A percentile compares a stretch with the other conserved stretches of the same genome.
Evolutionary conservation across 2,888 invertebrate genomes (phyloP).

Genomic region (Dicroscelio sp.): DNA sequence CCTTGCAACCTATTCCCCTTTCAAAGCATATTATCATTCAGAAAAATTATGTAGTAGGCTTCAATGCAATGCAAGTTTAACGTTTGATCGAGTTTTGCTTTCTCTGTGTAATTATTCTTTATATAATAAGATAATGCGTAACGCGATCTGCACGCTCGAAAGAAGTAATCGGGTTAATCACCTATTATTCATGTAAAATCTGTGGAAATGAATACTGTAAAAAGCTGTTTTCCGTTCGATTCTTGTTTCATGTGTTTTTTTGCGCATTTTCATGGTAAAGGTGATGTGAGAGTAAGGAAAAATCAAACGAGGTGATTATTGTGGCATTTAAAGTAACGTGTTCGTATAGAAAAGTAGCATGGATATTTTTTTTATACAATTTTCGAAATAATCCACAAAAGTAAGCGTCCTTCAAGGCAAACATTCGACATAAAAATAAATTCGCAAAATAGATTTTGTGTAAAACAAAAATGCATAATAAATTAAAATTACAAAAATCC

Average conservation of each 20-base stretch:
- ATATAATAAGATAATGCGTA: conserved; percentile 36
- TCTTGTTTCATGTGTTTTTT: too few species aligned
- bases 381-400: too few species aligned
- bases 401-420: too few species aligned
- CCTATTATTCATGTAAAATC: background rate
- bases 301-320: too few species aligned
- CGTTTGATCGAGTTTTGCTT: conserved; percentile 61
- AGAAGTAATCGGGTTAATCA: conserved; percentile 15
- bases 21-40: conserved; percentile 27
- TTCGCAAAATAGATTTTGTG: too few species aligned
- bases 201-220: background rate
- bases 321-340: too few species aligned
- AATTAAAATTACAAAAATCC: too few species aligned
- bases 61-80: conserved; percentile 22
- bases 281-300: background rate
- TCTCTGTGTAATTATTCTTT: conserved; percentile 60
- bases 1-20: conserved; percentile 47
- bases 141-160: background rate
- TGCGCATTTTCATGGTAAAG: background rate
- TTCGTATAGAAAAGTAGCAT: too few species aligned
- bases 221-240: too few species aligned
- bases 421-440: too few species aligned
- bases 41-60: conserved; percentile 28
- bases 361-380: too few species aligned
- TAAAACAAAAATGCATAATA: too few species aligned